Conservation (phyloP, 2,113 vertebrate species). For the Sebastes schlegelii region DNA sequence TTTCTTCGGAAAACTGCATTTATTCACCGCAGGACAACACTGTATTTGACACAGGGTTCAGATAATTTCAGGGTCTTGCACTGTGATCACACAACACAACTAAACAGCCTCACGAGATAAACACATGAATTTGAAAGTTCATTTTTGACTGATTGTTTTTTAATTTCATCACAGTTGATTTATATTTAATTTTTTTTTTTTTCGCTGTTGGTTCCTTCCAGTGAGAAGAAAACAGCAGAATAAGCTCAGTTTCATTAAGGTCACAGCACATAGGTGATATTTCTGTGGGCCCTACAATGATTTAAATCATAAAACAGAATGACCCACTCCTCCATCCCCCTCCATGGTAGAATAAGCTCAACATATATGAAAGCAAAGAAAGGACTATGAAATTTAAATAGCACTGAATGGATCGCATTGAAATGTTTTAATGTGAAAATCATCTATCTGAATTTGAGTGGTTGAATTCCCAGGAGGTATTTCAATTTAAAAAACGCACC, state of each 20-base stretch:
- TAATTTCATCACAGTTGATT: conserved; percentile 35
- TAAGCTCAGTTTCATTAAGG: conserved; percentile 33
- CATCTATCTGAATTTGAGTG: background rate
- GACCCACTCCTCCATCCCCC: background rate
- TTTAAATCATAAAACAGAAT: background rate
- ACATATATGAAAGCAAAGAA: conserved; percentile 37
- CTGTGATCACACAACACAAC: conserved; percentile 78
- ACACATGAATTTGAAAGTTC: conserved; percentile 17
- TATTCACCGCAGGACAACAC: conserved; percentile 56
- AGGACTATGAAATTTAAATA: background rate
- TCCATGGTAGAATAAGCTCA: conserved; percentile 30
- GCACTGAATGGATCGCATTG: background rate
- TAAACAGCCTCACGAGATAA: conserved; percentile 68
- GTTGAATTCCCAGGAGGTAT: background rate
- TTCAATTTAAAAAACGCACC: background rate
- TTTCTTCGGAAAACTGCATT: conserved; percentile 37
- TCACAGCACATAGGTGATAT: background rate
- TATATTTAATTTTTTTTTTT: conserved; percentile 9
- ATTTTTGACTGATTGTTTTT: conserved; percentile 30
- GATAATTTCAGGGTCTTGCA: conserved; percentile 71
- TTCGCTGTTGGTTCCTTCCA: conserved; percentile 17
- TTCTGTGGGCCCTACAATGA: conserved; percentile 18
- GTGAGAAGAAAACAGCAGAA: conserved; percentile 38
- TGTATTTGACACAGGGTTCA: conserved; percentile 49
- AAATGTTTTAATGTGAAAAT: background rate